These are phyloP conservation scores for Willisornis vidua DNA, from an alignment of 2,113 vertebrate species.

Conservation along the genomic window DNA sequence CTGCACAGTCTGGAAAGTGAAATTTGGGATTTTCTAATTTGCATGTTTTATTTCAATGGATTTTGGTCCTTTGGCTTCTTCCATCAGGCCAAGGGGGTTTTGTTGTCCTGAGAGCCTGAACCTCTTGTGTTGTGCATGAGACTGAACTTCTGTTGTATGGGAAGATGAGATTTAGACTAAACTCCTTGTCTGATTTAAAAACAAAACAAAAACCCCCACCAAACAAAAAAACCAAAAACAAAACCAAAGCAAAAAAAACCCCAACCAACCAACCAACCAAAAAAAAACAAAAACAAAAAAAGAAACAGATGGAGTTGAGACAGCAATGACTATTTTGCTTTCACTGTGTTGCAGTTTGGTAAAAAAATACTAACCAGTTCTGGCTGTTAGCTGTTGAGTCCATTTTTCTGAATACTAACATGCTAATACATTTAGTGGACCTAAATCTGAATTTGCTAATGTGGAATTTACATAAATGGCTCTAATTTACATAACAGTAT, in stretches of 20 bases:
- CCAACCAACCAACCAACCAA: too few relatives aligned
- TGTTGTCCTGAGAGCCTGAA: neutral
- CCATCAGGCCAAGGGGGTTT: neutral
- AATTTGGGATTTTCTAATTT: neutral
- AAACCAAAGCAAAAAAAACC: too few relatives aligned
- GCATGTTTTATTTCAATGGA: accelerated
- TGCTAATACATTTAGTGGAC: neutral
- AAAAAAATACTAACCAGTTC: neutral
- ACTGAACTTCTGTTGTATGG: neutral
- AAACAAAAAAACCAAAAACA: too few relatives aligned
- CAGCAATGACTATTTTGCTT: neutral
- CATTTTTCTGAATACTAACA: neutral
- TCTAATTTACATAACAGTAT: conserved; percentile 47
- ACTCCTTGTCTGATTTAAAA: neutral
- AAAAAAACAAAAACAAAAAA: too few relatives aligned
- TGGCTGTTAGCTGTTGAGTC: neutral
- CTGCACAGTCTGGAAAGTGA: neutral
- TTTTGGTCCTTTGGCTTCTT: neutral
- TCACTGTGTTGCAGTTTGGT: neutral
- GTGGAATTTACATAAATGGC: neutral
- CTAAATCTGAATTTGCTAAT: conserved; percentile 16
- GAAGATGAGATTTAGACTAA: neutral
- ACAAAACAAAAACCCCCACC: too few relatives aligned
- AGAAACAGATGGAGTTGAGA: neutral
- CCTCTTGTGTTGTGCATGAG: neutral